Percentiles rank a stretch among this genome's conserved stretches.
phyloP scores from a whole-genome alignment of 2,888 invertebrate genomes.

The Agrotis puta region DNA sequence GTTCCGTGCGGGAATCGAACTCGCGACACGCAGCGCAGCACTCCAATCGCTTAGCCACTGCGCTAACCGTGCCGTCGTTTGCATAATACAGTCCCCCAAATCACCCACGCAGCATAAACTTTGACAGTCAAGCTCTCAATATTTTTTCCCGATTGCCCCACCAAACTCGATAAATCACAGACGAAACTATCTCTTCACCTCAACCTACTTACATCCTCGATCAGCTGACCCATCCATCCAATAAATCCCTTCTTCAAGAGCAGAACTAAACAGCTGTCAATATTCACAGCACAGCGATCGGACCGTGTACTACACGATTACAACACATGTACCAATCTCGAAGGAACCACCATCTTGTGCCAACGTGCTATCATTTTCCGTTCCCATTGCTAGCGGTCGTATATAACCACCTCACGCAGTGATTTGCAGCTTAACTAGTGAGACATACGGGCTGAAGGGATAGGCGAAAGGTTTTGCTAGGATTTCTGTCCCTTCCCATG shows the following conservation, averaged over 20 bases:
- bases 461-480: slow-evolving; percentile 9
- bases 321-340: slow-evolving; percentile 47
- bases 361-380: slow-evolving; percentile 72
- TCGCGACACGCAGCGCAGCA: too few relatives aligned
- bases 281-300: slow-evolving; percentile 52
- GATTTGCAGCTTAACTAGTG: slow-evolving; percentile 77
- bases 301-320: slow-evolving; percentile 45
- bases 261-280: slow-evolving; percentile 46
- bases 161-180: neutral
- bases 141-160: too few relatives aligned
- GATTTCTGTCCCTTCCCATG: neutral
- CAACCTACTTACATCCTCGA: slow-evolving; percentile 20
- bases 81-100: too few relatives aligned
- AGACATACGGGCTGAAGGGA: slow-evolving; percentile 68
- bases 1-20: too few relatives aligned
- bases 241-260: slow-evolving; percentile 40
- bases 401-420: slow-evolving; percentile 82
- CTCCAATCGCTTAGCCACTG: too few relatives aligned
- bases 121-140: neutral
- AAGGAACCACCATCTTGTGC: slow-evolving; percentile 41
- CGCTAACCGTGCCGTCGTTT: too few relatives aligned
- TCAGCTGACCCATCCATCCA: slow-evolving; percentile 15
- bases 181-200: slow-evolving; percentile 23
- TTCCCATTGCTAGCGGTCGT: slow-evolving; percentile 77
- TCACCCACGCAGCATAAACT: too few relatives aligned